Evolutionary conservation across 2,113 vertebrate species (phyloP), one percentile per base, ranked within the genome.

Genomic region (Cryptomyrus ogoouensis): DNA sequence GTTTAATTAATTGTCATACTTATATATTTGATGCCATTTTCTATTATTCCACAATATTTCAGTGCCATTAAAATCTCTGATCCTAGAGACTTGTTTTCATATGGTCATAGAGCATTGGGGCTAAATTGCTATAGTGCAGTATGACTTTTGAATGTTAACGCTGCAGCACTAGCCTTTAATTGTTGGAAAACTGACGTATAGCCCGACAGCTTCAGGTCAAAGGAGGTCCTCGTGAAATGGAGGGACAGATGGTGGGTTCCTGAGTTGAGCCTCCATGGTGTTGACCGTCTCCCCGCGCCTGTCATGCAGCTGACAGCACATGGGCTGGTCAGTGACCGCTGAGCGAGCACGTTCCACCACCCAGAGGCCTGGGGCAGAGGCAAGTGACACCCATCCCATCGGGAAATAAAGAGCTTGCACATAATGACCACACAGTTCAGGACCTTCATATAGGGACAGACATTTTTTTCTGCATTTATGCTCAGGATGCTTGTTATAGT

Each of bases 201-300:
- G 24, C 52, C 47, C 17, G 74, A 83, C 50, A 80, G 88, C 88
- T 83, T 56, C 31, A 50, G 88, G 88, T 89, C 88, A 49, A 21
- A 74, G 17, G 74, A 44, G 88, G 88, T 89, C 88, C n/a, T 31
- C 19, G 12, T n/a, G 88, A 89, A 83, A 83, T 77, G 80, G 88
- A 89, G 88, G 74, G 88, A 89, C 88, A 89, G 88, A 89, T 89
- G 88, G 88, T 24, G 74, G 70, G 31, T 83, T 53, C 49, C 27
- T 50, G 50, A 47, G 31, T 27, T 74, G 27, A 35, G 49, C 15
- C 85, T 31, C 85, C 85, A 39, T 85, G 70, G 66, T 13, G 70
- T 50, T 50, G 44, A 50, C 88, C 49, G 6, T 19, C 74, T 44
- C 50, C 50, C 9, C 8, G 50, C 3, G 50, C 74, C 74, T 89